Conservation (phyloP, 2,888 invertebrate species). For the Diplazon laetatorius region DNA sequence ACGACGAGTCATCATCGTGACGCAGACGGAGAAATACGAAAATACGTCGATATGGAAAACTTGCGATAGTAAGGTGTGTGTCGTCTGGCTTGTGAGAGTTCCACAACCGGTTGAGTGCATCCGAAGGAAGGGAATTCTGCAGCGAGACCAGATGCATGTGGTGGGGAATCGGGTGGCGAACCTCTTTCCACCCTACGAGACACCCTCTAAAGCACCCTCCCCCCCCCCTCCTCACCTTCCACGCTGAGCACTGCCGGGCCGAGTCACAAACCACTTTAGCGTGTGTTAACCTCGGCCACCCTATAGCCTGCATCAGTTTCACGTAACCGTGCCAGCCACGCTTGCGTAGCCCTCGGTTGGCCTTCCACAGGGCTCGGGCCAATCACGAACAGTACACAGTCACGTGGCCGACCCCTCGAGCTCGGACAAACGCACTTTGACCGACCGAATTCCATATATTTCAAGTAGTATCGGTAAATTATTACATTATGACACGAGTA, state of each 20-base stretch:
- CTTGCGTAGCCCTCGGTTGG: constrained; percentile 5
- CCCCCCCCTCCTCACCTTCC: constrained; percentile 7
- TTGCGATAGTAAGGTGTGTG: neutral
- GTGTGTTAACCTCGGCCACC: constrained; percentile 68
- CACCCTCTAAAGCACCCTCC: neutral
- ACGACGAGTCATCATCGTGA: neutral
- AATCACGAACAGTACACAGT: constrained; percentile 23
- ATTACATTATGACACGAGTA: too few species aligned
- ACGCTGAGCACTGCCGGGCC: constrained; percentile 33
- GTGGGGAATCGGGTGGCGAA: constrained; percentile 6
- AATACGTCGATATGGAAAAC: constrained; percentile 35
- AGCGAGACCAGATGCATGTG: constrained; percentile 1
- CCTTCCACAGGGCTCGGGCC: constrained; percentile 45
- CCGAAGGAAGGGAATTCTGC: constrained; percentile 22
- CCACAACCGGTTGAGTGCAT: constrained; percentile 5
- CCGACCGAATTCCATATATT: too few species aligned
- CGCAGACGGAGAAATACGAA: constrained; percentile 11
- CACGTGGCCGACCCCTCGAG: constrained; percentile 8
- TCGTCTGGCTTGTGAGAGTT: neutral
- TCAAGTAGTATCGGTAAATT: too few species aligned
- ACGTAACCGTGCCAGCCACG: constrained; percentile 25
- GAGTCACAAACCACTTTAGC: constrained; percentile 70
- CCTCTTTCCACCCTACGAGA: constrained; percentile 31
- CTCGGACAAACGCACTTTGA: too few species aligned
- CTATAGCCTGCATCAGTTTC: constrained; percentile 45